Conservation (phyloP, 2,888 invertebrate species). For the Plutella xylostella region DNA sequence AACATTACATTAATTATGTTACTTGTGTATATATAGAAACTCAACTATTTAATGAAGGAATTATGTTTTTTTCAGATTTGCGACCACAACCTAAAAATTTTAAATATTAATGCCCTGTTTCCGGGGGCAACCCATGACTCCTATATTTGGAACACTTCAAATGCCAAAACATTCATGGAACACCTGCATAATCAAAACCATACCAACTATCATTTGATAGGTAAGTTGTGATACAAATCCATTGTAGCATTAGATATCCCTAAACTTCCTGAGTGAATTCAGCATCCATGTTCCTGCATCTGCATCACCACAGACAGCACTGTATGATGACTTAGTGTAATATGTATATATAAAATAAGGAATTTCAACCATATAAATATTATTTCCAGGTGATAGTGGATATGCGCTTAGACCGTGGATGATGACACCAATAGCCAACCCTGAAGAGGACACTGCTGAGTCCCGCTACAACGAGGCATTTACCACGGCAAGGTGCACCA, state of each 20-base stretch:
- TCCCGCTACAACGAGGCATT: not conserved
- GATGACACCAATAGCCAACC: slow-evolving; percentile 1
- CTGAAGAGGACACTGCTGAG: slow-evolving; percentile 4
- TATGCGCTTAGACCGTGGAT: slow-evolving; percentile 1
- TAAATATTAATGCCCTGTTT: slow-evolving; percentile 7
- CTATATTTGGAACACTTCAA: slow-evolving; percentile 7
- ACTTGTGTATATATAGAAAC: too few species aligned
- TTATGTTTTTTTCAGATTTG: slow-evolving; percentile 6
- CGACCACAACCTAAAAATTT: slow-evolving; percentile 5
- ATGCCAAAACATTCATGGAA: slow-evolving; percentile 4
- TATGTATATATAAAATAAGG: not conserved
- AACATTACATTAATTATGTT: too few species aligned
- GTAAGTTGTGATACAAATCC: too few species aligned
- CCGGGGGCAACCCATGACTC: slow-evolving; percentile 6
- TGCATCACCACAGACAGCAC: too few species aligned
- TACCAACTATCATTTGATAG: slow-evolving; percentile 4
- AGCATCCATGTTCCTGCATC: too few species aligned
- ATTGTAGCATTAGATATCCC: too few species aligned
- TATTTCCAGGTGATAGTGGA: not conserved
- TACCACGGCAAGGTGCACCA: not conserved
- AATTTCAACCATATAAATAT: not conserved
- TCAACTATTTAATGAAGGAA: too few species aligned
- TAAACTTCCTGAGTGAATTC: too few species aligned
- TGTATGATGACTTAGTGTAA: not conserved
- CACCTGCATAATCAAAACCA: not conserved